phyloP scores from a whole-genome alignment of 2,888 invertebrate species.

The Agapostemon virescens region DNA sequence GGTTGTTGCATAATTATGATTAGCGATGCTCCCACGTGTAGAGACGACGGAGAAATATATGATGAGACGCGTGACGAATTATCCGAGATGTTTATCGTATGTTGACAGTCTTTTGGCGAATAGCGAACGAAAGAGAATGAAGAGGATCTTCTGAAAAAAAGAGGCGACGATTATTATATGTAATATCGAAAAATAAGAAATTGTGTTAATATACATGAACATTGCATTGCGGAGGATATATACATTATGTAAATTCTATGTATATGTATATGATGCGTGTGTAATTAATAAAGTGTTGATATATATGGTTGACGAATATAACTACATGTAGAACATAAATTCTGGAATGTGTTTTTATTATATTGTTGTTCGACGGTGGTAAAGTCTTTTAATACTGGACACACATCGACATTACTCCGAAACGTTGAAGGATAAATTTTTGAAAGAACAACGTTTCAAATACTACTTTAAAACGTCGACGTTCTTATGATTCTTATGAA shows the following conservation, averaged over 20 bases:
- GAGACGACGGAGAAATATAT: background rate
- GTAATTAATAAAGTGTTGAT: conserved; percentile 77
- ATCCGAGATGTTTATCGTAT: conserved; percentile 39
- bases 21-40: conserved; percentile 4
- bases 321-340: too few species aligned
- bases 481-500: too few species aligned
- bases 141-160: too few species aligned
- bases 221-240: conserved; percentile 69
- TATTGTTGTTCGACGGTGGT: too few species aligned
- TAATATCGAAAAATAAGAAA: conserved; percentile 46
- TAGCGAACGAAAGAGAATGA: conserved; percentile 43
- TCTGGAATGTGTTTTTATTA: too few species aligned
- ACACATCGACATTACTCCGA: too few species aligned
- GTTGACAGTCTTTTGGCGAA: conserved; percentile 32
- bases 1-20: conserved; percentile 50
- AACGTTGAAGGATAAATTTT: too few species aligned
- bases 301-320: conserved; percentile 71
- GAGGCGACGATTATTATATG: background rate
- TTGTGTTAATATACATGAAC: conserved; percentile 65
- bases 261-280: conserved; percentile 74
- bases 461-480: too few species aligned
- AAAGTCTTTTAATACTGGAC: too few species aligned
- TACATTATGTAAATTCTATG: conserved; percentile 60
- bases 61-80: conserved; percentile 6
- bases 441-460: too few species aligned